phyloP scores from a whole-genome alignment of 92 coral and sea anemone genomes.

The Phenganax stokvisi region DNA sequence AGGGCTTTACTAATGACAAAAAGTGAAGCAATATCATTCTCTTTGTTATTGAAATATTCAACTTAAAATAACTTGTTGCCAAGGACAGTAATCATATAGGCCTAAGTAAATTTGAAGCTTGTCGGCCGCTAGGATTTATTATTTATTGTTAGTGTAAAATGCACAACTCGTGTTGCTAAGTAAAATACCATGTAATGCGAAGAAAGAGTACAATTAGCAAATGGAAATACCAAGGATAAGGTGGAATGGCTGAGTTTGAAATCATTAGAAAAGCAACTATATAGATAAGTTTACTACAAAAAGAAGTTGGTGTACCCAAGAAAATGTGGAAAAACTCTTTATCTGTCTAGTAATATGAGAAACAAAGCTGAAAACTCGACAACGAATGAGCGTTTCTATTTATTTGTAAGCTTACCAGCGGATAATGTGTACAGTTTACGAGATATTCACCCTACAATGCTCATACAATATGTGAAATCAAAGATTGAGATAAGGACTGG shows the following conservation, averaged over 20 bases:
- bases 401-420: constrained; percentile 74
- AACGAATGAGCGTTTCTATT: constrained; percentile 44
- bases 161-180: background rate
- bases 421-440: constrained; percentile 73
- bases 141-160: background rate
- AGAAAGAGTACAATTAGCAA: background rate
- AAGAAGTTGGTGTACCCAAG: too few species aligned
- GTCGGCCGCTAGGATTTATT: constrained; percentile 7
- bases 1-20: constrained; percentile 6
- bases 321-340: too few species aligned
- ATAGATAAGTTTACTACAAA: too few species aligned
- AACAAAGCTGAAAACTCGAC: background rate
- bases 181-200: background rate
- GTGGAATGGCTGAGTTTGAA: background rate
- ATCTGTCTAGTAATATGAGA: too few species aligned
- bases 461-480: constrained; percentile 76
- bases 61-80: constrained; percentile 16
- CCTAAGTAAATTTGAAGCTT: background rate
- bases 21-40: background rate
- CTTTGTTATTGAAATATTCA: constrained; percentile 25
- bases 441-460: constrained; percentile 47
- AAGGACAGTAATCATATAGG: constrained; percentile 2
- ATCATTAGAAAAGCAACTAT: too few species aligned
- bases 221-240: background rate
- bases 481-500: constrained; percentile 79